Conservation (phyloP, 2,888 invertebrate species). For the Therioaphis trifolii region DNA sequence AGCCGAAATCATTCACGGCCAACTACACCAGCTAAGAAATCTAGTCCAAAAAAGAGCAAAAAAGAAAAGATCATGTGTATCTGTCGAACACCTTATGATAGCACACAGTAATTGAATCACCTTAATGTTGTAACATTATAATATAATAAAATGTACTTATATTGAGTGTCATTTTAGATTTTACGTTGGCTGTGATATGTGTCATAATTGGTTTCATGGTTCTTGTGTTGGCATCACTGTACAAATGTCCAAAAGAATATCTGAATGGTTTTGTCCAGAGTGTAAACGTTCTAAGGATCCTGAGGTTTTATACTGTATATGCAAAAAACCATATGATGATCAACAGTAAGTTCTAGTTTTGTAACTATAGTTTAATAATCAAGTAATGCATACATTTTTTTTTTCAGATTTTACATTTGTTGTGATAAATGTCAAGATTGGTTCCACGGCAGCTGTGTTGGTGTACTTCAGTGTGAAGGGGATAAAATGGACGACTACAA, state of each 20-base stretch:
- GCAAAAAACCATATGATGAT: constrained; percentile 96
- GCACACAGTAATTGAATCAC: constrained; percentile 80
- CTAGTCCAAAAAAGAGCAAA: constrained; percentile 69
- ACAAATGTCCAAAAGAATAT: constrained; percentile 88
- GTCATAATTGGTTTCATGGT: constrained; percentile 99
- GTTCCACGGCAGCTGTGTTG: constrained; percentile 98
- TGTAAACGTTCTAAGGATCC: constrained; percentile 87
- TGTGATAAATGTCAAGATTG: constrained; percentile 99
- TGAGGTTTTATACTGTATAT: constrained; percentile 94
- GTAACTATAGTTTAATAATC: no score
- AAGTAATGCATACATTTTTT: constrained; percentile 40
- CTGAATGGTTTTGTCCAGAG: constrained; percentile 89
- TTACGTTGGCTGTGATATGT: constrained; percentile 97
- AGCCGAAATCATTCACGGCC: constrained; percentile 67
- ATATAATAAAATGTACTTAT: background rate
- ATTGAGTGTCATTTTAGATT: constrained; percentile 74
- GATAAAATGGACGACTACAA: constrained; percentile 95
- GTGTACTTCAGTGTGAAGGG: constrained; percentile 91
- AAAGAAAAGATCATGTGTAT: constrained; percentile 90
- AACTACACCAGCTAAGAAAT: constrained; percentile 65
- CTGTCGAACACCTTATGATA: constrained; percentile 94
- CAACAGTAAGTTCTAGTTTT: constrained; percentile 80
- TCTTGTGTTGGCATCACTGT: constrained; percentile 95
- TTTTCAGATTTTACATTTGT: constrained; percentile 93
- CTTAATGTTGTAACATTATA: background rate